Base-by-base conservation (phyloP, 1,140 invertebrate species). In the Drosophila willistoni region DNA sequence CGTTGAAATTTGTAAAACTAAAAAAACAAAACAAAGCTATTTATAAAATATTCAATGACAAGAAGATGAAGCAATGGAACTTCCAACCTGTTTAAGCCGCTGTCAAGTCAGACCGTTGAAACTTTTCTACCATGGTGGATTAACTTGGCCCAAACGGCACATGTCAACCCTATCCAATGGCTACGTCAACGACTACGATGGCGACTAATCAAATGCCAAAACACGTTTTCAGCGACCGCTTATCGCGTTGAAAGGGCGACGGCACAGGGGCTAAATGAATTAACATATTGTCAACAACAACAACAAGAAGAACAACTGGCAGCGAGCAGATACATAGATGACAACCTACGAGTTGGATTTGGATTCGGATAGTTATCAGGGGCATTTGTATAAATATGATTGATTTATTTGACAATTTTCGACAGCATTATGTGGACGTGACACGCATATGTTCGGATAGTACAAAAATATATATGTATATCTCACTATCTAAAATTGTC, bases 321-420 rank as follows among this genome's bases (percentile, higher is more conserved):
- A 25, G 19, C 47, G 34, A 41, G 44, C 13, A 34, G 47, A 19
- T 34, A 51, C 22, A 41, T 34, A 51, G 47, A 41, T 54, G 59
- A 22, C 57, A 79, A 64, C 54, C 65, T 76, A 71, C 68, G 73
- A 59, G 34, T 79, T 41, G 84, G 71, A 69, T 51, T 51, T 51
- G 44, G 44, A 51, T 51, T 51, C 19, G 44, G 44, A 51, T 51
- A 22, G 44, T 19, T 90, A 90, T 84, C 87, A 90, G 77, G 80
- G 83, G 66, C 80, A 77, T 87, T 87, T 87, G 70, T 81, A 90
- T 90, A 90, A 90, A 90, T 90, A 90, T 90, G 87, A 90, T 76
- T 87, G 87, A 90, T 90, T 90, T 90, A 90, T 90, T 85, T 79
- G 87, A 90, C 87, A 87, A 84, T 90, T 90, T 90, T 84, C 81